Conservation (phyloP, 2,888 invertebrate species). For the Tipula helvola region DNA sequence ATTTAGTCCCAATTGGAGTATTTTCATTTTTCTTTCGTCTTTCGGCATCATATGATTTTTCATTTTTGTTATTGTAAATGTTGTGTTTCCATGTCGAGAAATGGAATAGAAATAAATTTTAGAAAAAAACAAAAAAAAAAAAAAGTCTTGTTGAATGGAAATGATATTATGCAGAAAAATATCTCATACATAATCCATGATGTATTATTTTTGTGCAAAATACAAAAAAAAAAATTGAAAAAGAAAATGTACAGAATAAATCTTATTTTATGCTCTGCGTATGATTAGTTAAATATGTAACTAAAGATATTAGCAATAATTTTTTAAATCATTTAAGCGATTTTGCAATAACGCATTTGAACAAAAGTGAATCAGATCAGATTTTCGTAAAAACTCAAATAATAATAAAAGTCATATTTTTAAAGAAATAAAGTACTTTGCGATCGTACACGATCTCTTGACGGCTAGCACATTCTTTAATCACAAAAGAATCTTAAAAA, state of each 20-base stretch:
- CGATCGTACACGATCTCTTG: too few species aligned
- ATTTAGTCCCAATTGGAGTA: neutral
- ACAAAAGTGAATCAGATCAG: too few species aligned
- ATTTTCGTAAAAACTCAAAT: too few species aligned
- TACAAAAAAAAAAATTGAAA: neutral
- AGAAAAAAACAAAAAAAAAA: neutral
- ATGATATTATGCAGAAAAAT: neutral
- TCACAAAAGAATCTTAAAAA: too few species aligned
- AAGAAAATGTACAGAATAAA: neutral
- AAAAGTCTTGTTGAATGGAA: neutral
- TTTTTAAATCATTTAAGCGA: too few species aligned
- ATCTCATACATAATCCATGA: conserved; percentile 4
- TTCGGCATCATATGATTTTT: neutral
- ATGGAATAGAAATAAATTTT: neutral
- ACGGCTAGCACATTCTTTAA: too few species aligned
- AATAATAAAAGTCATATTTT: too few species aligned
- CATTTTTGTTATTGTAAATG: neutral
- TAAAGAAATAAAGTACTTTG: too few species aligned
- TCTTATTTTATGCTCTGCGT: neutral
- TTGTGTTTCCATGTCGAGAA: neutral
- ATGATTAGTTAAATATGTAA: neutral
- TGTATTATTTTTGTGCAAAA: neutral
- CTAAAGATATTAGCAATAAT: neutral
- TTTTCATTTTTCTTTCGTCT: neutral
- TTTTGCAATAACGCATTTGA: too few species aligned